These are phyloP conservation scores for Paedocypris sp. DNA, from an alignment of 2,113 vertebrate species.

Conservation along the genomic window DNA sequence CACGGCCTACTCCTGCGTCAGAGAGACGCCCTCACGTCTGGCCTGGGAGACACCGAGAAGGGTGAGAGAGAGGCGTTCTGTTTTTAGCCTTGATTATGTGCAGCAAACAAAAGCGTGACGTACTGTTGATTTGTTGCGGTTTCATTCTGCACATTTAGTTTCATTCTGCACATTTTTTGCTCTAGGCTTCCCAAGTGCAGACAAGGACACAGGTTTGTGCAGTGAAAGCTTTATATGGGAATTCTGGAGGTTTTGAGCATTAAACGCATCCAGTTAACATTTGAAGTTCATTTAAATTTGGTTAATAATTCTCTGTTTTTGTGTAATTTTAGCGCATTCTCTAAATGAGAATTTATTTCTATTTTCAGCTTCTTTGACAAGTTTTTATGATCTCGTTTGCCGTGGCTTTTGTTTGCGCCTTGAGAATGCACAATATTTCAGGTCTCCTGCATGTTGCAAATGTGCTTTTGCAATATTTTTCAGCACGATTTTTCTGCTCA, in stretches of 20 bases:
- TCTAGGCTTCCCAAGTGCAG: conserved; percentile 53
- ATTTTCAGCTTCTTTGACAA: neutral
- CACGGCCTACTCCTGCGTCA: conserved; percentile 45
- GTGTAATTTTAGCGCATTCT: neutral
- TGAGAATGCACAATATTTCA: neutral
- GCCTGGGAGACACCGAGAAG: conserved; percentile 58
- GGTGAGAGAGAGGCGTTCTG: conserved; percentile 41
- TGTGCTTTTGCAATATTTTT: neutral
- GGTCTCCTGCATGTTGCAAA: conserved; percentile 15
- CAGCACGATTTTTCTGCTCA: too few relatives aligned
- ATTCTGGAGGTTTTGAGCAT: neutral
- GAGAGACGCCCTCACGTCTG: conserved; percentile 50
- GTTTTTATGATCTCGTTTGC: neutral
- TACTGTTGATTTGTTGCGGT: too few relatives aligned
- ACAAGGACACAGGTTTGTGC: conserved; percentile 67
- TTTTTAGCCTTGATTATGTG: too few relatives aligned
- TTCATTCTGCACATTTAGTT: conserved; percentile 13
- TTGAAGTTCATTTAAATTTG: neutral
- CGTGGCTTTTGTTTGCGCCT: conserved; percentile 11
- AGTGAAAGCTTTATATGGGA: neutral
- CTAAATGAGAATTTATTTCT: too few relatives aligned
- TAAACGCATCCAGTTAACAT: conserved; percentile 10
- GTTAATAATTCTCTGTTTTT: neutral
- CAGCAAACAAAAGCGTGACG: too few relatives aligned
- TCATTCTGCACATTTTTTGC: conserved; percentile 37